Evolutionary conservation across 1,140 invertebrate genomes (phyloP), one percentile per base, ranked within the genome.

Genomic region (Phthorimaea operculella): DNA sequence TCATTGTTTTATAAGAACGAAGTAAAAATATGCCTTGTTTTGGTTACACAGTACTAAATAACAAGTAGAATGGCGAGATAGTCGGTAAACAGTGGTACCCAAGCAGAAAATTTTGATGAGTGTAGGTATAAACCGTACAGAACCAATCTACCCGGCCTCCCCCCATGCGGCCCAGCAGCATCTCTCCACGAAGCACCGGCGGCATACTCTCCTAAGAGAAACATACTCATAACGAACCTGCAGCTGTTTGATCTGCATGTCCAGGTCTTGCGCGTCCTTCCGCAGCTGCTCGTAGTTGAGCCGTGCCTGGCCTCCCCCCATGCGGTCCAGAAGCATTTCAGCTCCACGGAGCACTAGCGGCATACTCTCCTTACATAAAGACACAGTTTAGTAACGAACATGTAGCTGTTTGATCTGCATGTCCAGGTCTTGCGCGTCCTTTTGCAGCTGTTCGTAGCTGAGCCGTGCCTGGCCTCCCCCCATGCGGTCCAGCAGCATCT

Each of bases 211-310:
- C 89, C 89, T 91, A 70, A n/a, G n/a, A n/a, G n/a, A n/a, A n/a
- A 6, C 21, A 28, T 28, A 4, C 21, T n/a, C 2, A 6, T 28
- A 28, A 28, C 21, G 6, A 28, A 52, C 88, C 87, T 89, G 88
- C 52, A 96, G 87, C 68, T 95, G 92, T 73, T 92, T 91, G 63
- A 97, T 96, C 86, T 97, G 93, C 52, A 91, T 87, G 63, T 94
- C 92, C 18, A 98, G 87, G 66, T 94, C 92, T 59, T 90, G 88
- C 16, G 93, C 90, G 74, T 98, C 95, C 59, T 92, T 92, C 68
- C 90, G 89, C 45, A 98, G 87, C 47, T 92, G 90, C 55, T 96
- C 92, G 72, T 95, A 90, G 62, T 90, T 88, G 1, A 90, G 90
- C 47, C 91, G 88, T 28, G 92, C 88, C 63, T 91, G 90, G 10